These are phyloP conservation scores for Eupithecia tripunctaria DNA, from an alignment of 2,888 invertebrate species.

Conservation along the genomic window DNA sequence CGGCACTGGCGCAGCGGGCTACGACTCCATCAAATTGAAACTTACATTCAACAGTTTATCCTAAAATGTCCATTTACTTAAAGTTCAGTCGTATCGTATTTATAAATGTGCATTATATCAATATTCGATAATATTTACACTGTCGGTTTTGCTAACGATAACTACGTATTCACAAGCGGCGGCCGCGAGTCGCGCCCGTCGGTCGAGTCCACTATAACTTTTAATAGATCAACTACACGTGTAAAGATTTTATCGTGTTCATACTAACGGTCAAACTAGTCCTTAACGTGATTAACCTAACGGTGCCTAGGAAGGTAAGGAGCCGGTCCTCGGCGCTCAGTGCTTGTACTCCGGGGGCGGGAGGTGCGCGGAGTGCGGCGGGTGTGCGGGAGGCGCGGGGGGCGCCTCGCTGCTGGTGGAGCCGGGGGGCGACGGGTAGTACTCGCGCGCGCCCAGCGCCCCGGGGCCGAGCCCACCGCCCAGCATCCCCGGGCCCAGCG, in stretches of 20 bases:
- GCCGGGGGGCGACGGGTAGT: conserved; percentile 73
- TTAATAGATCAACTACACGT: conserved; percentile 66
- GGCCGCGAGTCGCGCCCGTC: conserved; percentile 53
- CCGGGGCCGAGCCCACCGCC: conserved; percentile 78
- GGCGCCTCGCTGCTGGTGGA: conserved; percentile 74
- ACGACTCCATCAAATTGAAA: conserved; percentile 57
- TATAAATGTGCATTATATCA: conserved; percentile 67
- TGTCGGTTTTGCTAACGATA: conserved; percentile 65
- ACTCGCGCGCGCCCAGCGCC: conserved; percentile 73
- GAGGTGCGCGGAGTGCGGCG: conserved; percentile 65
- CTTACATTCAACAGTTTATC: conserved; percentile 71
- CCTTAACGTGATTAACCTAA: conserved; percentile 66
- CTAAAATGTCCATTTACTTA: conserved; percentile 66
- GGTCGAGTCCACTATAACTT: conserved; percentile 59
- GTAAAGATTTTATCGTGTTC: conserved; percentile 68
- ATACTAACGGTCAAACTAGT: conserved; percentile 70
- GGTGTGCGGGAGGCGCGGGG: conserved; percentile 53
- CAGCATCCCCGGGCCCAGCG: conserved; percentile 86
- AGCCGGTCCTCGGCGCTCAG: conserved; percentile 82
- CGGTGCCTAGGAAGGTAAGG: conserved; percentile 62
- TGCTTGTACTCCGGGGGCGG: conserved; percentile 88
- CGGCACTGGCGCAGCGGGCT: conserved; percentile 60
- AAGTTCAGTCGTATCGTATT: conserved; percentile 79
- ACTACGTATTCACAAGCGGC: conserved; percentile 71
- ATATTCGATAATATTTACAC: conserved; percentile 67